Conservation (phyloP, 2,113 vertebrate species). For the Mesocricetus auratus region DNA sequence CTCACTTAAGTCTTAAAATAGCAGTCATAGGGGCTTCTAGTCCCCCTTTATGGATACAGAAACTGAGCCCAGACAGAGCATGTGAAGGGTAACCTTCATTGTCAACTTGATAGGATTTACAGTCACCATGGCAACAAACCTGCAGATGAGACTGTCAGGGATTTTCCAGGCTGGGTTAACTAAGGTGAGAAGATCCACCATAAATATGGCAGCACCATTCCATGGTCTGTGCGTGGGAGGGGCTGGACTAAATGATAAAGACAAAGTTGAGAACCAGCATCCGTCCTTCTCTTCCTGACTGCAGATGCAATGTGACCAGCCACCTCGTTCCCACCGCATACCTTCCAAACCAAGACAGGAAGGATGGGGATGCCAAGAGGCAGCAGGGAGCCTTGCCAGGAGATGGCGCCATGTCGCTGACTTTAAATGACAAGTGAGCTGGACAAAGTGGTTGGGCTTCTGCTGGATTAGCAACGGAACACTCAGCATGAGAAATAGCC, state of each 20-base stretch:
- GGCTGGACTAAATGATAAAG: neutral
- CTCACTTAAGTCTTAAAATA: conserved; percentile 22
- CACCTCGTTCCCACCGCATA: too few species aligned
- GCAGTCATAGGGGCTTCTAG: neutral
- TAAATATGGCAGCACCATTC: neutral
- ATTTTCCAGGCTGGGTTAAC: neutral
- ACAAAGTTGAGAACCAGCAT: neutral
- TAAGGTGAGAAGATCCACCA: neutral
- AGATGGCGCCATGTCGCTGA: conserved; percentile 31
- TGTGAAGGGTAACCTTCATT: neutral
- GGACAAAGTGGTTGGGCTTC: conserved; percentile 32
- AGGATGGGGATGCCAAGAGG: neutral
- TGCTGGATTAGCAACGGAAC: conserved; percentile 46
- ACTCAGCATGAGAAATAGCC: conserved; percentile 67
- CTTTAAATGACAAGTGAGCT: conserved; percentile 47
- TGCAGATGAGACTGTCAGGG: neutral
- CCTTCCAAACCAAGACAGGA: neutral
- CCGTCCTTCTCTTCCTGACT: neutral
- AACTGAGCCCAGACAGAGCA: neutral
- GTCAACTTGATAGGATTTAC: neutral
- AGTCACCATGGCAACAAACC: neutral
- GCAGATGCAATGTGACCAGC: neutral
- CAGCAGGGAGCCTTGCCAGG: neutral
- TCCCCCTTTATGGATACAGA: neutral
- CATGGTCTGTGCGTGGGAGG: neutral